Evolutionary conservation across 2,888 invertebrate genomes (phyloP).

Genomic region (Alloplasta piceator): DNA sequence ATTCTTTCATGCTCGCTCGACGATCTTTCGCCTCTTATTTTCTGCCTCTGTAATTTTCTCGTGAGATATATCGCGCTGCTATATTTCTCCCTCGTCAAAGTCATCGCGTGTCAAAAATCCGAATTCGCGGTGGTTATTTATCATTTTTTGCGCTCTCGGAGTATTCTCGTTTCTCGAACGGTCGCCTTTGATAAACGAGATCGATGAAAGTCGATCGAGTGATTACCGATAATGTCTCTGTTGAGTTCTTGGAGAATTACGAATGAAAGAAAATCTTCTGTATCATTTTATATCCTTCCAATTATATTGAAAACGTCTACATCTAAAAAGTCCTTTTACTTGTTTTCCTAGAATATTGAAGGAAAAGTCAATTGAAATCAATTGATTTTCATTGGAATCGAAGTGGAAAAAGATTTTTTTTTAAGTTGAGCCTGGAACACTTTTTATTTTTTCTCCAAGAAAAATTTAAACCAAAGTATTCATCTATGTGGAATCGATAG

Average conservation of each 20-base stretch:
- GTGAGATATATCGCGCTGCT: conserved; percentile 28
- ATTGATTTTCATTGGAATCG: too few species aligned
- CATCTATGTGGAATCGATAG: too few species aligned
- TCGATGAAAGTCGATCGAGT: background rate
- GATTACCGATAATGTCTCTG: background rate
- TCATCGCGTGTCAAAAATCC: conserved; percentile 35
- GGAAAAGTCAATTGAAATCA: too few species aligned
- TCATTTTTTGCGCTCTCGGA: conserved; percentile 4
- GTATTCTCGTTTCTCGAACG: background rate
- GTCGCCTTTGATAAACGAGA: background rate
- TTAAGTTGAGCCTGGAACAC: too few species aligned
- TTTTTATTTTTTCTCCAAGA: too few species aligned
- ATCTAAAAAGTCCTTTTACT: too few species aligned
- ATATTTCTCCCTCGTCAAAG: background rate
- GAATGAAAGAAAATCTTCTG: conserved; percentile 3
- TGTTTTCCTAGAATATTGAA: too few species aligned
- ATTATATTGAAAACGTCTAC: too few species aligned
- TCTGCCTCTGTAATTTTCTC: conserved; percentile 35
- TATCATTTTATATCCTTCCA: too few species aligned
- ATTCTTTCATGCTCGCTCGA: conserved; percentile 55
- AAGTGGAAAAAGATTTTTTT: too few species aligned
- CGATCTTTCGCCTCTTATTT: conserved; percentile 24
- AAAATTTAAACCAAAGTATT: too few species aligned
- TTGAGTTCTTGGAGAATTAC: background rate
- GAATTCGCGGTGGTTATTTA: background rate